phyloP scores from a whole-genome alignment of 2,113 vertebrate genomes.

The Thamnaconus septentrionalis region DNA sequence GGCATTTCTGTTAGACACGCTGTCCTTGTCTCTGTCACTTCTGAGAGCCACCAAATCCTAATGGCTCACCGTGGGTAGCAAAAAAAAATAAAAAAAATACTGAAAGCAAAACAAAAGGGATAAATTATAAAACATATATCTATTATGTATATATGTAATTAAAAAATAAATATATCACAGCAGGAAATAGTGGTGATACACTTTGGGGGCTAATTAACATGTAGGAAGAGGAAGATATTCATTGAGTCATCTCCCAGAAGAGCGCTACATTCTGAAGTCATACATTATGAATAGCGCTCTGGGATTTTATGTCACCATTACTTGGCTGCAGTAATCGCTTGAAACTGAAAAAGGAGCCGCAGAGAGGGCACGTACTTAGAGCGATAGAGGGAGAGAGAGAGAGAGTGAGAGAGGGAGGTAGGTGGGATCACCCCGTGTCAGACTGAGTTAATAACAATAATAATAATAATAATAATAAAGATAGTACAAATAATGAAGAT shows the following conservation, averaged over 20 bases:
- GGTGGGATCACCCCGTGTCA: no score
- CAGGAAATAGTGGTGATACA: no score
- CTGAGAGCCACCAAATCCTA: conserved; percentile 33
- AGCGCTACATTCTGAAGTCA: conserved; percentile 40
- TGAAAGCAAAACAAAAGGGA: no score
- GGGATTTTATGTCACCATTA: conserved; percentile 31
- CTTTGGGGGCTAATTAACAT: no score
- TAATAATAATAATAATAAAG: no score
- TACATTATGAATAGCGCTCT: conserved; percentile 51
- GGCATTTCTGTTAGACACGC: conserved; percentile 27
- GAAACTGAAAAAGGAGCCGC: conserved; percentile 14
- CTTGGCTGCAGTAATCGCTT: conserved; percentile 38
- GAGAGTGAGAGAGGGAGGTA: no score
- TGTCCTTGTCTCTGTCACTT: conserved; percentile 24
- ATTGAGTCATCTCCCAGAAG: conserved; percentile 29
- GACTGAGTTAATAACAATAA: no score
- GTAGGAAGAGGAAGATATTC: conserved; percentile 11
- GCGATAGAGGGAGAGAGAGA: background rate
- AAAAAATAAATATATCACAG: no score
- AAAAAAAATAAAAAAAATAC: no score
- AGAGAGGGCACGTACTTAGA: conserved; percentile 25
- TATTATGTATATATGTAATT: conserved; percentile 29
- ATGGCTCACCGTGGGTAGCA: no score
- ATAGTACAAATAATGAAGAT: no score
- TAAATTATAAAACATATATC: conserved; percentile 15